Conservation (phyloP, 2,888 invertebrate genomes). For the Unio pictorum region DNA sequence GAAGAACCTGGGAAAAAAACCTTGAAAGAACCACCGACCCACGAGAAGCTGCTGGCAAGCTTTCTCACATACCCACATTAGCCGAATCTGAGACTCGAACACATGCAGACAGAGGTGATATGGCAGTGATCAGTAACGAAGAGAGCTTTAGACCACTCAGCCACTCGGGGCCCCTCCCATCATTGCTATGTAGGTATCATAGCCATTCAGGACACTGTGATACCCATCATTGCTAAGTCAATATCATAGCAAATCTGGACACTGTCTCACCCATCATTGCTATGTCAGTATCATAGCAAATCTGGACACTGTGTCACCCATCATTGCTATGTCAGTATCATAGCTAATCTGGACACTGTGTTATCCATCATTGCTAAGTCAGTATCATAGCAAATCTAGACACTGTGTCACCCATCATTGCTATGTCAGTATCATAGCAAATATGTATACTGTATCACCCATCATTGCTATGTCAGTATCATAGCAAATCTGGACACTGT, state of each 20-base stretch:
- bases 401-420: constrained; percentile 94
- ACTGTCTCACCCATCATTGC: constrained; percentile 95
- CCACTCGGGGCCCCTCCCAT: too few species aligned
- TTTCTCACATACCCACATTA: too few species aligned
- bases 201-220: constrained; percentile 95
- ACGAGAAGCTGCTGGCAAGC: too few species aligned
- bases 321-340: constrained; percentile 90
- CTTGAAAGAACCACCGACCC: too few species aligned
- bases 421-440: constrained; percentile 85
- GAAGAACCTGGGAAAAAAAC: too few species aligned
- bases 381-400: constrained; percentile 92
- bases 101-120: too few species aligned
- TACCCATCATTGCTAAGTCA: constrained; percentile 88
- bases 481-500: too few species aligned
- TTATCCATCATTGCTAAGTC: constrained; percentile 96
- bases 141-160: too few species aligned
- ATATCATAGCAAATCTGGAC: constrained; percentile 92
- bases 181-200: constrained; percentile 79
- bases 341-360: constrained; percentile 93
- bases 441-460: constrained; percentile 97
- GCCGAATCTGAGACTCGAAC: too few species aligned
- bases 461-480: constrained; percentile 87
- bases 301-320: constrained; percentile 95
- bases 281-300: constrained; percentile 81
- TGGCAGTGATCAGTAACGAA: too few species aligned